Evolutionary conservation across 2,797 vertebrate species (phyloP).

Genomic region (Lophotriccus pileatus): DNA sequence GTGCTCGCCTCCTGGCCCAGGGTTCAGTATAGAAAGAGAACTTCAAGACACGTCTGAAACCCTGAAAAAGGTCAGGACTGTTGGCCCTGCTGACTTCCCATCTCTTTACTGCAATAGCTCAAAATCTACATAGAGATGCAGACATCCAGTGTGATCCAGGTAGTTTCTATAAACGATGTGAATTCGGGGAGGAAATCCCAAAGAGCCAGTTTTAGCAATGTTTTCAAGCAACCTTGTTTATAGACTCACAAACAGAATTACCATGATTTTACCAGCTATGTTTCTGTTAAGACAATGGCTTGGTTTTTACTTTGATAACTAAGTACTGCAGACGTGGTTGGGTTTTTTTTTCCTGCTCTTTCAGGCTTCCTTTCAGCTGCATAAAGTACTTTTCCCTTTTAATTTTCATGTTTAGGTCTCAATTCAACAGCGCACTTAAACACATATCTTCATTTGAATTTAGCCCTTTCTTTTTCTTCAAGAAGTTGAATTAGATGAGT

Average conservation of each 20-base stretch:
- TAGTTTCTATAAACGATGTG: accelerated
- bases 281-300: background rate
- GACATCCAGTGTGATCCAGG: background rate
- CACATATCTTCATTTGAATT: background rate
- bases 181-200: background rate
- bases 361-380: background rate
- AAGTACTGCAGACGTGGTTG: background rate
- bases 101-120: background rate
- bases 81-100: background rate
- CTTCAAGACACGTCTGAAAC: background rate
- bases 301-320: background rate
- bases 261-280: background rate
- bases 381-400: background rate
- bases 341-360: background rate
- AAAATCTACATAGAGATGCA: background rate
- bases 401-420: background rate
- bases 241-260: background rate
- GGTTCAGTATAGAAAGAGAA: background rate
- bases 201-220: background rate
- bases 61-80: background rate
- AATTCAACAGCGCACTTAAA: background rate
- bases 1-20: background rate
- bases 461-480: background rate
- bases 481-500: background rate
- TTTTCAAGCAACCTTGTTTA: background rate